A percentile compares a stretch with the other conserved stretches of the same genome.
Evolutionary conservation across 2,888 invertebrate genomes (phyloP).

Genomic region (Spilosoma lubricipeda): DNA sequence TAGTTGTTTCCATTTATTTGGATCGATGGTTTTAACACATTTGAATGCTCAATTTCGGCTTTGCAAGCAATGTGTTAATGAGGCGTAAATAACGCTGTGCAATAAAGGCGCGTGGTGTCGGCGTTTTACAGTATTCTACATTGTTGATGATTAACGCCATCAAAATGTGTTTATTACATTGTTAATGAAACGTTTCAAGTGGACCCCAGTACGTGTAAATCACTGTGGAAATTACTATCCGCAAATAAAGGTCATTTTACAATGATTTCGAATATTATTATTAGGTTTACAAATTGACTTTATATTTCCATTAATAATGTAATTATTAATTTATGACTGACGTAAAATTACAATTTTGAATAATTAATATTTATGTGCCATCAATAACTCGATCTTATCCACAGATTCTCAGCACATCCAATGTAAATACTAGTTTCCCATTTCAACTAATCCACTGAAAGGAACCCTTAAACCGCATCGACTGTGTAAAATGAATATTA

Average conservation of each 20-base stretch:
- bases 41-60: slow-evolving; percentile 1
- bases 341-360: not conserved
- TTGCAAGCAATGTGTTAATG: slow-evolving; percentile 16
- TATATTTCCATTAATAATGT: not conserved
- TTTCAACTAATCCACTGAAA: slow-evolving; percentile 35
- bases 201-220: slow-evolving; percentile 18
- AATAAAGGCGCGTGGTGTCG: slow-evolving; percentile 22
- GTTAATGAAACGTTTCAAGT: slow-evolving; percentile 19
- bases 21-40: not conserved
- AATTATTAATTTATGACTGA: not conserved
- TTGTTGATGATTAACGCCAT: slow-evolving; percentile 20
- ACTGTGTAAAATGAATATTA: slow-evolving; percentile 20
- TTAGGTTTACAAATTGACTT: not conserved
- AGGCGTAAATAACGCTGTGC: slow-evolving; percentile 23
- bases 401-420: not conserved
- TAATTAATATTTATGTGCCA: not conserved
- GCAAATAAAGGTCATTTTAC: slow-evolving; percentile 4
- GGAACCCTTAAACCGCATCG: slow-evolving; percentile 40
- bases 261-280: slow-evolving; percentile 5
- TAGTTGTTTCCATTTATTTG: not conserved
- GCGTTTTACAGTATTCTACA: slow-evolving; percentile 22
- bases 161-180: slow-evolving; percentile 20
- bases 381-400: not conserved
- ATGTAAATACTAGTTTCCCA: slow-evolving; percentile 40
- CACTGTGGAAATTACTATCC: slow-evolving; percentile 7